Evolutionary conservation across 2,797 vertebrate genomes (phyloP), one percentile per base, ranked within the genome.

Genomic region (Myioborus miniatus): DNA sequence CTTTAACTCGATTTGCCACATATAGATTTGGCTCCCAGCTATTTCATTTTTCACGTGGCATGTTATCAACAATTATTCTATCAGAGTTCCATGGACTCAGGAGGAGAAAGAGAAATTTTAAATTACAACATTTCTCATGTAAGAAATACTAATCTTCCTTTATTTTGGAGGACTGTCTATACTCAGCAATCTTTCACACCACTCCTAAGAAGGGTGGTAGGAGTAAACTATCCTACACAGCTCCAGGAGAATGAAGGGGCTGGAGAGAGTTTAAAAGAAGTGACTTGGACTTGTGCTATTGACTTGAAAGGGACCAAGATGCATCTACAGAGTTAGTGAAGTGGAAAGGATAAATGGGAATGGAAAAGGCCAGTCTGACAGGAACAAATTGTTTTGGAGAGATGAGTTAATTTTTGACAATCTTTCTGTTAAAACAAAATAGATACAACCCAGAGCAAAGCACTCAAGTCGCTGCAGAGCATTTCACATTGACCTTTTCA

Each of bases 401-500:
- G 93, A 95, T 63, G 91, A 92, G 96, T 96, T 96, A 97, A 96
- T 96, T 96, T 97, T 76, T 93, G 95, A 97, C 94, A 94, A 97
- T 91, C 93, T 82, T 95, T 74, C 93, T 76, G 70, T 90, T 94
- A 93, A 90, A 95, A 88, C 90, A 94, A 95, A 97, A 93, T 69
- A 95, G 95, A 94, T 88, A 96, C 93, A 94, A 97, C 76, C 67
- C 67, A 86, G 87, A 97, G 95, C 93, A 85, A 96, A 95, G 94
- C 82, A 39, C 85, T 70, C 2, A 3, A 92, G 87, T 86, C 17
- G 1, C 76, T 58, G 63, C 3, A 2, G 77, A 95, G 87, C 91
- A 62, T 88, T 95, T 93, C 89, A 63, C 85, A 27, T 49, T 95
- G 96, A 96, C 94, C 94, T 97, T 97, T 96, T 96, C 95, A 92